Base-by-base conservation (phyloP, 2,888 invertebrate genomes). In the Heteropelma amictum region DNA sequence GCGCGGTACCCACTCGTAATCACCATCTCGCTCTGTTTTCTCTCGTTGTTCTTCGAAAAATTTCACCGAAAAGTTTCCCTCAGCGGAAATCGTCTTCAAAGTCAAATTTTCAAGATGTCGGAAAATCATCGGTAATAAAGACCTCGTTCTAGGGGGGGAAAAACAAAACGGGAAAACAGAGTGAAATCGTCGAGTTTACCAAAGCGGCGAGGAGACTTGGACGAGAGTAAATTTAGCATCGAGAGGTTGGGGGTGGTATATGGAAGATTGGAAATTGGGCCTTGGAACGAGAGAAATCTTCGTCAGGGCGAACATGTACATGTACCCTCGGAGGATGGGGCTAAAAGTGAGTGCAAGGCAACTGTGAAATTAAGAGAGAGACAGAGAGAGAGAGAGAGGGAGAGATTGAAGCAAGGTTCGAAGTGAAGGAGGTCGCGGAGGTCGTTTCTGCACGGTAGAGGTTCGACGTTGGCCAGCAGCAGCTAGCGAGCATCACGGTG, bases 331-430 rank as follows among this genome's bases (percentile, higher is more conserved):
- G 12, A 1, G 14, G 49, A 83, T 83, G 82, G 85, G n/a, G 81
- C 85, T 87, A 87, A 8, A 38, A 87, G 87, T 87, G 87, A 87
- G 87, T n/a, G n/a, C 86, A 85, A 87, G 85, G 81, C 53, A 53
- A 61, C 42, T 61, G 61, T 12, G 38, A 6, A 14, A 45, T 40
- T 30, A n/a, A 42, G n/a, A 8, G 63, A 30, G 2, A 19, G 38
- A 17, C 7, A 17, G 26, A 23, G 7, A 4, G 38, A 23, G 40
- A 33, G 47, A 23, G 38, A 33, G 61, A 19, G 23, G 61, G 42
- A 54, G 53, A 70, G 49, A 64, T 65, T 28, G 5, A 47, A 68
- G 67, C 38, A 23, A 49, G 17, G 26, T 68, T 70, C 42, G 45
- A 58, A 30, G 65, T 35, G n/a, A 23, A 61, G 35, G 49, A 38